These are phyloP conservation scores for Drosophila equinoxialis DNA, from an alignment of 1,140 invertebrate species.

Conservation along the genomic window DNA sequence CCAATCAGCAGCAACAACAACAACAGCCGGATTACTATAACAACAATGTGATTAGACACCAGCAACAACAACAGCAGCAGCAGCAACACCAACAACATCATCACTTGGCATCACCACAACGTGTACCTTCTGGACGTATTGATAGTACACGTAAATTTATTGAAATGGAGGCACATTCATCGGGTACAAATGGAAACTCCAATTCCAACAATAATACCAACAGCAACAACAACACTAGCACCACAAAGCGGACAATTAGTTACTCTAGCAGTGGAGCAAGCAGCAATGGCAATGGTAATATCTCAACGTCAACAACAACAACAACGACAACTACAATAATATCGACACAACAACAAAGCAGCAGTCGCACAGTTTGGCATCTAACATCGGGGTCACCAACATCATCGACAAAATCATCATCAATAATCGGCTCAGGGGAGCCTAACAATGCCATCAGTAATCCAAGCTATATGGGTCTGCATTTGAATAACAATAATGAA, in stretches of 20 bases:
- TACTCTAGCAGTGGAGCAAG: conserved; percentile 54
- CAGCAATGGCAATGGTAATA: conserved; percentile 78
- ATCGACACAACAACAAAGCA: conserved; percentile 41
- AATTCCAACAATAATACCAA: not conserved
- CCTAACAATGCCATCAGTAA: conserved; percentile 82
- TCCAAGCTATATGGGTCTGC: conserved; percentile 82
- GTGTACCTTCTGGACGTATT: conserved; percentile 60
- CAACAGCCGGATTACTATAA: conserved; percentile 60
- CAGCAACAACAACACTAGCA: conserved; percentile 22
- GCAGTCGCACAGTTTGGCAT: conserved; percentile 82
- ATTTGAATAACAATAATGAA: conserved; percentile 81
- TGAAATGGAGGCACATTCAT: conserved; percentile 68
- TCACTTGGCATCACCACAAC: conserved; percentile 43
- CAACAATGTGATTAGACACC: conserved; percentile 50
- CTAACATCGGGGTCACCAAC: conserved; percentile 69
- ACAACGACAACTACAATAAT: conserved; percentile 42
- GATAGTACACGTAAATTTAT: conserved; percentile 74
- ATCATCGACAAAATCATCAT: conserved; percentile 73
- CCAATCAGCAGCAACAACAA: conserved; percentile 44
- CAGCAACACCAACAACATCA: conserved; percentile 26
- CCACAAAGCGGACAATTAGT: conserved; percentile 6
- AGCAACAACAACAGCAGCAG: conserved; percentile 35
- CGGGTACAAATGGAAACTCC: conserved; percentile 35
- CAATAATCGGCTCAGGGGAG: conserved; percentile 55
- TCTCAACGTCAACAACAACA: conserved; percentile 45